Conservation (phyloP, 2,888 invertebrate genomes). For the Drosophila meridionalis region DNA sequence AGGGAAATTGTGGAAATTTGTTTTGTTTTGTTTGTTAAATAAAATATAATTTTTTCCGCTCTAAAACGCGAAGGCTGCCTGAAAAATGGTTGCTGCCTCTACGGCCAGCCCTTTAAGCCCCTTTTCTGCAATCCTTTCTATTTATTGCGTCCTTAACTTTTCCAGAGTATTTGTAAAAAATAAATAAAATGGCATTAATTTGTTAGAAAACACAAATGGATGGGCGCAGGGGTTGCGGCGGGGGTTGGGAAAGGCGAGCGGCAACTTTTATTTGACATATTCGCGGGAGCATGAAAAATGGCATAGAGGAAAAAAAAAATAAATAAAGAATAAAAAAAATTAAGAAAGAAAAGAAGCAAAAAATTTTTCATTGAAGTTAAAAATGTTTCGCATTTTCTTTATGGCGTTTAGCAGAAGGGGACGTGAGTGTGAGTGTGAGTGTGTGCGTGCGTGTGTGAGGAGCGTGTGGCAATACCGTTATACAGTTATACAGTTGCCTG, state of each 20-base stretch:
- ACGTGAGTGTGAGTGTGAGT: background rate
- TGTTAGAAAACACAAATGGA: conserved; percentile 64
- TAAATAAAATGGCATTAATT: conserved; percentile 79
- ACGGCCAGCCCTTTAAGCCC: background rate
- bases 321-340: conserved; percentile 19
- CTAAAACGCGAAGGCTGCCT: conserved; percentile 58
- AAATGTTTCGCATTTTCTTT: conserved; percentile 72
- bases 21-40: conserved; percentile 70
- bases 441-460: conserved; percentile 1
- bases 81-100: conserved; percentile 57
- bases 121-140: conserved; percentile 10
- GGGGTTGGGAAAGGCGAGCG: conserved; percentile 18
- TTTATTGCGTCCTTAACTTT: conserved; percentile 42
- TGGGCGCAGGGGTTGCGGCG: background rate
- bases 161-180: conserved; percentile 68
- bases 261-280: conserved; percentile 77
- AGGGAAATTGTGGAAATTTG: conserved; percentile 70
- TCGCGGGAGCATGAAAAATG: conserved; percentile 75
- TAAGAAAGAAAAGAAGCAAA: conserved; percentile 37
- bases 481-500: conserved; percentile 19
- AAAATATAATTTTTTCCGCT: conserved; percentile 64
- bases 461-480: conserved; percentile 24
- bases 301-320: conserved; percentile 45
- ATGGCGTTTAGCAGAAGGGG: conserved; percentile 22
- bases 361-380: conserved; percentile 69